Evolutionary conservation across 2,113 vertebrate species (phyloP).

Genomic region (Cathartes aura): DNA sequence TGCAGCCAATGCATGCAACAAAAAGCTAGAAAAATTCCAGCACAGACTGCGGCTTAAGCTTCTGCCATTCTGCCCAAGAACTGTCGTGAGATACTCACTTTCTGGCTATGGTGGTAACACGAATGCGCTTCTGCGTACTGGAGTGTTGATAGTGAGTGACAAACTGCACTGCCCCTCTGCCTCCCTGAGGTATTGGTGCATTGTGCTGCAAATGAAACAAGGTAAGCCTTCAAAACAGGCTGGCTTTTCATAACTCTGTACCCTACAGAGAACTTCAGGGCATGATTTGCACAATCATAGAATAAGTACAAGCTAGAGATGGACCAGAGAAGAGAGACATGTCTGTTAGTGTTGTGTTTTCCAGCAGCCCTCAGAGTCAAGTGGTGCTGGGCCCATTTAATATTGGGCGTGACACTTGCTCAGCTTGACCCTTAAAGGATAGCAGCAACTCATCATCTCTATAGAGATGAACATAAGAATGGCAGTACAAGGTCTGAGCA

Average conservation of each 20-base stretch:
- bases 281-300: neutral
- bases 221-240: neutral
- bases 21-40: neutral
- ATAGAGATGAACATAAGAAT: neutral
- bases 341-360: neutral
- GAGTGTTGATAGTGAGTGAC: constrained; percentile 97
- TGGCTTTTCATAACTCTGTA: neutral
- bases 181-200: constrained; percentile 91
- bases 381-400: neutral
- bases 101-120: constrained; percentile 93
- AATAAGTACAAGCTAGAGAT: neutral
- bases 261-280: neutral
- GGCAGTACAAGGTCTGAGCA: neutral
- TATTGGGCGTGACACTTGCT: neutral
- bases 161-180: constrained; percentile 93
- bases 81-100: constrained; percentile 81
- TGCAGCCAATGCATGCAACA: fast-evolving
- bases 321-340: neutral
- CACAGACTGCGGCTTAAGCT: neutral
- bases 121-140: constrained; percentile 89
- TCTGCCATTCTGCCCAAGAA: neutral
- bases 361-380: neutral
- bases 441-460: neutral
- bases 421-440: neutral
- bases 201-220: constrained; percentile 86